A percentile compares a stretch with the other conserved stretches of the same genome.
These are phyloP conservation scores for Siniperca chuatsi DNA, from an alignment of 2,113 vertebrate species.

Conservation along the genomic window DNA sequence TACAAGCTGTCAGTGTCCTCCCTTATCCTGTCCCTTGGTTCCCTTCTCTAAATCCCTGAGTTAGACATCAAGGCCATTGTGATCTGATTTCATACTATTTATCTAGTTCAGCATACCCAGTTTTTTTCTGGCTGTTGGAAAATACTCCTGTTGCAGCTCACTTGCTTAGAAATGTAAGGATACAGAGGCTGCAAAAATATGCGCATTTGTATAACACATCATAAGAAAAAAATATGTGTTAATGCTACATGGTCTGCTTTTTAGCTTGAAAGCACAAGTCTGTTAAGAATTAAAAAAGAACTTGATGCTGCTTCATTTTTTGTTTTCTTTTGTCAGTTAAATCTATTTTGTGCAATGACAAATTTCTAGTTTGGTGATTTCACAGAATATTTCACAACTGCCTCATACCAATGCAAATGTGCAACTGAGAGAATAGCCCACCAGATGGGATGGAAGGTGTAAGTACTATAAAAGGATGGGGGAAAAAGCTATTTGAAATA, in stretches of 20 bases:
- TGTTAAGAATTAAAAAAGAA: neutral
- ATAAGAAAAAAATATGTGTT: neutral
- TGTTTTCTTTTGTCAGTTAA: neutral
- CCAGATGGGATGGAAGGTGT: slow-evolving; percentile 53
- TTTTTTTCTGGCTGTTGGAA: slow-evolving; percentile 38
- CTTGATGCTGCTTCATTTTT: neutral
- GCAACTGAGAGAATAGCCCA: slow-evolving; percentile 32
- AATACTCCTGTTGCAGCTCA: slow-evolving; percentile 12
- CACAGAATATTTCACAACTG: slow-evolving; percentile 28
- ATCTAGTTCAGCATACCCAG: slow-evolving; percentile 64
- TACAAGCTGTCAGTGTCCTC: slow-evolving; percentile 81
- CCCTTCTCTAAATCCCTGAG: slow-evolving; percentile 72
- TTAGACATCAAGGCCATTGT: slow-evolving; percentile 80
- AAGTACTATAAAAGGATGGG: slow-evolving; percentile 34
- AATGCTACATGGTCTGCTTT: neutral
- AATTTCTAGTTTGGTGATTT: slow-evolving; percentile 9
- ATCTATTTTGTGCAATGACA: neutral
- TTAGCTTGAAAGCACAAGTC: neutral
- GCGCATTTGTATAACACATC: neutral
- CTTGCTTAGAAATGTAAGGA: slow-evolving; percentile 22
- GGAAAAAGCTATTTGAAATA: slow-evolving; percentile 35
- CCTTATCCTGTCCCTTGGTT: slow-evolving; percentile 75
- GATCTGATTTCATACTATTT: slow-evolving; percentile 77
- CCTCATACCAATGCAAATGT: slow-evolving; percentile 37
- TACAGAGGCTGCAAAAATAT: slow-evolving; percentile 3